Conservation (phyloP, 2,888 invertebrate species). For the Apotomis betuletana region DNA sequence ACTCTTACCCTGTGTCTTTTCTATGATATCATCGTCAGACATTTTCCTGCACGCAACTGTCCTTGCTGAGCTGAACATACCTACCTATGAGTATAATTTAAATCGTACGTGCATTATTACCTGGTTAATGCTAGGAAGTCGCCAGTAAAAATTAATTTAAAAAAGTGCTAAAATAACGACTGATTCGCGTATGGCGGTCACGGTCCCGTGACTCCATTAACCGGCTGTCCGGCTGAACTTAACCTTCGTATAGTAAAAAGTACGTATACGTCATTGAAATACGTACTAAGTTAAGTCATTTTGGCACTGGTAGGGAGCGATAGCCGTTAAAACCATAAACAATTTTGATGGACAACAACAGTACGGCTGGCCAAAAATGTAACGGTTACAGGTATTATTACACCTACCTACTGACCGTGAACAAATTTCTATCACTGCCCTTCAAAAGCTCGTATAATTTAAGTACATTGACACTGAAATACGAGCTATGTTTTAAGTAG, state of each 20-base stretch:
- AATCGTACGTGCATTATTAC: background rate
- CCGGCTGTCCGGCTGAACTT: background rate
- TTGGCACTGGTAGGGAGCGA: background rate
- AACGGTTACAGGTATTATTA: slow-evolving; percentile 6
- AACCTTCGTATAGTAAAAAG: background rate
- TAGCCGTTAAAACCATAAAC: slow-evolving; percentile 18
- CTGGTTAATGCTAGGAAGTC: background rate
- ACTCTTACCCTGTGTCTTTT: too few relatives aligned
- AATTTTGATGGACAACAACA: background rate
- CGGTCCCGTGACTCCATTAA: slow-evolving; percentile 13
- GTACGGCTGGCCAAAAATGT: slow-evolving; percentile 9
- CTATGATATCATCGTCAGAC: too few relatives aligned
- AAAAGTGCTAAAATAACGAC: slow-evolving; percentile 20
- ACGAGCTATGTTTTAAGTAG: too few relatives aligned
- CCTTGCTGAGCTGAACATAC: too few relatives aligned
- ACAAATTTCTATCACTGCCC: background rate
- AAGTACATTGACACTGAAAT: too few relatives aligned
- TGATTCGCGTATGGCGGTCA: slow-evolving; percentile 11
- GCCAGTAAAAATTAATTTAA: slow-evolving; percentile 4
- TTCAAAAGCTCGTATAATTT: too few relatives aligned
- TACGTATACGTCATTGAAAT: background rate
- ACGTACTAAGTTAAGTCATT: background rate
- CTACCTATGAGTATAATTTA: too few relatives aligned
- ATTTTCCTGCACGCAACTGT: too few relatives aligned
- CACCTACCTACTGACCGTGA: background rate